A percentile compares a stretch with the other conserved stretches of the same genome.
Conservation (phyloP, 2,113 vertebrate species). For the Oreochromis niloticus region DNA sequence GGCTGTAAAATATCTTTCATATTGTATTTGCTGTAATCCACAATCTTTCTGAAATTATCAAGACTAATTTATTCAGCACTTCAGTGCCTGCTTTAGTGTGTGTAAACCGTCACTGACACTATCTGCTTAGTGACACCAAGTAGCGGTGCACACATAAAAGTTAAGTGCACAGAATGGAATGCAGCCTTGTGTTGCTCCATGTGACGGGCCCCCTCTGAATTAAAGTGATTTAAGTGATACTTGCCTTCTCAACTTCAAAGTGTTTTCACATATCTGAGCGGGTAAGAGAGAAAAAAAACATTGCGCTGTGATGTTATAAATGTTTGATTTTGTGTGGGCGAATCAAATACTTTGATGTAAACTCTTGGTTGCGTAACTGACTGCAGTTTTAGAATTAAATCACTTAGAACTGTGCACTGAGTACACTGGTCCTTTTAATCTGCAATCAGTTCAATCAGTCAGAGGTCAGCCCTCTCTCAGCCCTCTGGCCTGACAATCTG, state of each 20-base stretch:
- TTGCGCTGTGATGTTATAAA: conserved; percentile 46
- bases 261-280: conserved; percentile 32
- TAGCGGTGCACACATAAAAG: neutral
- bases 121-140: neutral
- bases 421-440: neutral
- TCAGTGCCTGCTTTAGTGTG: neutral
- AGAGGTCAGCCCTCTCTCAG: neutral
- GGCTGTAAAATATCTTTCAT: neutral
- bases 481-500: neutral
- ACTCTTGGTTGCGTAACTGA: conserved; percentile 31
- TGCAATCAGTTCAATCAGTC: conserved; percentile 13
- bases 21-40: neutral
- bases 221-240: conserved; percentile 28
- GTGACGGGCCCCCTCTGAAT: conserved; percentile 2
- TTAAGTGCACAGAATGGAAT: neutral
- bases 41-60: neutral
- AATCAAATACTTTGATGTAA: conserved; percentile 58
- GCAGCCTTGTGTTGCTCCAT: conserved; percentile 5
- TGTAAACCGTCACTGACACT: neutral
- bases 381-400: conserved; percentile 38
- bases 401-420: neutral
- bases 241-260: conserved; percentile 57
- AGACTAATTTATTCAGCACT: neutral
- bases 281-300: neutral
- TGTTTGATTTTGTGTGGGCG: conserved; percentile 56